phyloP scores from a whole-genome alignment of 2,113 vertebrate genomes.

The Thomomys bottae region DNA sequence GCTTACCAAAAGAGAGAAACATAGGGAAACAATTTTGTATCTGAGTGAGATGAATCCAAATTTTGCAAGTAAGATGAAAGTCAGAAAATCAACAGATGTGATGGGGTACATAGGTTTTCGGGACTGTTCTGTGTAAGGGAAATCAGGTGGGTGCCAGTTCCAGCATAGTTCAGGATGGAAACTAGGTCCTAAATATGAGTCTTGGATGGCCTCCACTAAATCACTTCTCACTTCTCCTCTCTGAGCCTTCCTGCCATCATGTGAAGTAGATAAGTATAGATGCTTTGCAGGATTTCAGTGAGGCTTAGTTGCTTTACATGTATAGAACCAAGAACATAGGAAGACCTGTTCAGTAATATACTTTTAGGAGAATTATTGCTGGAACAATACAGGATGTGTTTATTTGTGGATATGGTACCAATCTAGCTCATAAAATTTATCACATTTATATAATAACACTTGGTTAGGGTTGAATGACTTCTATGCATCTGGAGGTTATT shows the following conservation, averaged over 20 bases:
- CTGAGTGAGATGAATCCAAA: constrained; percentile 20
- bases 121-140: not conserved
- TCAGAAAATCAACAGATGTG: not conserved
- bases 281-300: not conserved
- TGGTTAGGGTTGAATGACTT: not conserved
- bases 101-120: not conserved
- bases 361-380: not conserved
- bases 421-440: not conserved
- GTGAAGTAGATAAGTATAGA: not conserved
- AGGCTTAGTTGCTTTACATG: not conserved
- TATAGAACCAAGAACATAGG: not conserved
- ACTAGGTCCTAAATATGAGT: not conserved
- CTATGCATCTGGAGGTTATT: not conserved
- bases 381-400: not conserved
- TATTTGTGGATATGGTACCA: not conserved
- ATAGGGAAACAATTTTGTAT: constrained; percentile 37
- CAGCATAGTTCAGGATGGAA: not conserved
- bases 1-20: constrained; percentile 38
- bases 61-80: constrained; percentile 45
- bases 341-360: not conserved
- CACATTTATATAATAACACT: not conserved
- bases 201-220: not conserved
- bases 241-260: not conserved
- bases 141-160: not conserved
- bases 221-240: not conserved